A percentile compares a stretch with the other conserved stretches of the same genome.
Evolutionary conservation across 2,888 invertebrate genomes (phyloP).

Genomic region (Callinectes sapidus): DNA sequence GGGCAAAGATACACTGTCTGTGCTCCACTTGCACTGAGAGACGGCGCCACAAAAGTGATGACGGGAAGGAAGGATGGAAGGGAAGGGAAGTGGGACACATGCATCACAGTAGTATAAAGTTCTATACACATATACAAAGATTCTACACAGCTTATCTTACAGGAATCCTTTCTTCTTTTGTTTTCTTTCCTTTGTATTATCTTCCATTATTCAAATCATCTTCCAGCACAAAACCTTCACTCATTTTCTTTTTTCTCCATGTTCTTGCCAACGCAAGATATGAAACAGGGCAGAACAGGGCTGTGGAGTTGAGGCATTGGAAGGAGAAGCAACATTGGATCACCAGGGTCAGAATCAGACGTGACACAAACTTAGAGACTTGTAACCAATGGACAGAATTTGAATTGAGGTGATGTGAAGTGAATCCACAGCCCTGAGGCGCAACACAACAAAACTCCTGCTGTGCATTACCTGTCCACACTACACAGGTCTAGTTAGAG

Average conservation of each 20-base stretch:
- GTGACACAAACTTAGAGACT: too few species aligned
- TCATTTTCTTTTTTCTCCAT: neutral
- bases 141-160: slow-evolving; percentile 17
- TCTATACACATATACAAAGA: slow-evolving; percentile 26
- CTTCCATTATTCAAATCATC: neutral
- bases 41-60: neutral
- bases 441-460: neutral
- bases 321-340: too few species aligned
- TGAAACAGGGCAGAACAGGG: too few species aligned
- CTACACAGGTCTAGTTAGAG: neutral
- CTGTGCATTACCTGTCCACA: neutral
- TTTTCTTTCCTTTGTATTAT: neutral
- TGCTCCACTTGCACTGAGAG: neutral
- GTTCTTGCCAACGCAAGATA: neutral
- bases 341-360: too few species aligned
- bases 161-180: neutral
- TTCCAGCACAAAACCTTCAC: neutral
- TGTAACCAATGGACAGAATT: too few species aligned
- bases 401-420: too few species aligned
- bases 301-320: too few species aligned
- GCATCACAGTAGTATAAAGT: slow-evolving; percentile 31
- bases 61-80: neutral
- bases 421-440: too few species aligned
- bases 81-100: neutral
- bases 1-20: neutral